phyloP scores from a whole-genome alignment of 2,888 invertebrate genomes.

The Apamea monoglypha region DNA sequence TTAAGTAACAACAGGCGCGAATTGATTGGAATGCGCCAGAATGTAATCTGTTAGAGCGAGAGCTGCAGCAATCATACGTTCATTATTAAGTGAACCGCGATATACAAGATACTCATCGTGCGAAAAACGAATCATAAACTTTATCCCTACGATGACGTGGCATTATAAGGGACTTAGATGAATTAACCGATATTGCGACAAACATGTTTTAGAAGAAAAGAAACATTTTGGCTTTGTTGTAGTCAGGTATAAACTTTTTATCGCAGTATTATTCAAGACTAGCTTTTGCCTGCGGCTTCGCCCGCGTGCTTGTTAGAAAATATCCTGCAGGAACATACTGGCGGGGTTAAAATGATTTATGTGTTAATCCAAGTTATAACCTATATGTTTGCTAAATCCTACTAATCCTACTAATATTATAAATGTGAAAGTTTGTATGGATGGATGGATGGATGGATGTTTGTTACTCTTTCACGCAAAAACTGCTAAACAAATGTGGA shows the following conservation, averaged over 20 bases:
- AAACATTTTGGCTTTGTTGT: not conserved
- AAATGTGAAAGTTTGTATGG: too few relatives aligned
- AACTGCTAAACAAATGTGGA: too few relatives aligned
- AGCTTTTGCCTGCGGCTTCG: not conserved
- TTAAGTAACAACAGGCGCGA: conserved; percentile 25
- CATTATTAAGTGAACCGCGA: conserved; percentile 43
- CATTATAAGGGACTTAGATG: too few relatives aligned
- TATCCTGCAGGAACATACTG: too few relatives aligned
- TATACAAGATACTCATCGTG: conserved; percentile 8
- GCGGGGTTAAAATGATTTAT: too few relatives aligned
- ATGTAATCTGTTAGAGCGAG: conserved; percentile 53
- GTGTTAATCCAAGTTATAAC: too few relatives aligned
- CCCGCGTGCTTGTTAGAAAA: too few relatives aligned
- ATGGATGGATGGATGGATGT: too few relatives aligned
- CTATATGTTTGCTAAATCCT: too few relatives aligned
- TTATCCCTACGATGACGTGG: not conserved
- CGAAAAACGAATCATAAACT: conserved; percentile 6
- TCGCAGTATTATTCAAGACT: not conserved
- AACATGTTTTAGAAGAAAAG: not conserved
- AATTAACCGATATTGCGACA: too few relatives aligned
- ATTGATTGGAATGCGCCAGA: conserved; percentile 61
- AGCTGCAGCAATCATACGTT: conserved; percentile 54
- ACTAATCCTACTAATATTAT: too few relatives aligned
- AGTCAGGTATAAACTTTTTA: not conserved
- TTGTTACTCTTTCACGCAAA: too few relatives aligned